Percentiles rank a stretch among this genome's conserved stretches.
Conservation (phyloP, 2,888 invertebrate genomes). For the Ennomos erosarius region DNA sequence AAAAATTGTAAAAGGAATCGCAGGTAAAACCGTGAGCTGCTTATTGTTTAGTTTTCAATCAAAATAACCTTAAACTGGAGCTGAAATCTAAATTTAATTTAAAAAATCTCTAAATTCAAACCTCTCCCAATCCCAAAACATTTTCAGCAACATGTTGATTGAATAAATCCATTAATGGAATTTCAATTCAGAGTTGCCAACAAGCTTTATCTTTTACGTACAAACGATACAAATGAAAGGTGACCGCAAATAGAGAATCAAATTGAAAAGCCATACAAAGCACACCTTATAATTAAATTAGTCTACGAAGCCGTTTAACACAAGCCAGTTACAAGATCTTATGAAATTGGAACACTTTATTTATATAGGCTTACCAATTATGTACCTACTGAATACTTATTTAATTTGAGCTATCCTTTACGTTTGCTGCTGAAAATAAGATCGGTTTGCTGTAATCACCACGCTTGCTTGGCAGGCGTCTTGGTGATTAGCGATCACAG, state of each 20-base stretch:
- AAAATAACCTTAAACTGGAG: too few relatives aligned
- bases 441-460: too few relatives aligned
- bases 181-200: slow-evolving; percentile 2
- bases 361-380: background rate
- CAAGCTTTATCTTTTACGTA: slow-evolving; percentile 14
- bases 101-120: background rate
- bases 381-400: background rate
- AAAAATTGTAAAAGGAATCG: too few relatives aligned
- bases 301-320: slow-evolving; percentile 14
- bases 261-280: slow-evolving; percentile 25
- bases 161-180: slow-evolving; percentile 11
- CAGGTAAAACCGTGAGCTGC: too few relatives aligned
- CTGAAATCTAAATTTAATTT: background rate
- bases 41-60: too few relatives aligned
- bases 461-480: too few relatives aligned
- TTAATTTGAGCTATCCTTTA: too few relatives aligned
- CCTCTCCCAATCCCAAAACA: background rate
- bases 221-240: slow-evolving; percentile 20
- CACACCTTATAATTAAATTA: slow-evolving; percentile 27
- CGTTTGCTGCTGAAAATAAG: too few relatives aligned
- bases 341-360: background rate
- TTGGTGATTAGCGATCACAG: too few relatives aligned
- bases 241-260: slow-evolving; percentile 16
- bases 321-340: background rate
- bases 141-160: background rate